Evolutionary conservation across 2,888 invertebrate species (phyloP).

Genomic region (Acronicta alni): DNA sequence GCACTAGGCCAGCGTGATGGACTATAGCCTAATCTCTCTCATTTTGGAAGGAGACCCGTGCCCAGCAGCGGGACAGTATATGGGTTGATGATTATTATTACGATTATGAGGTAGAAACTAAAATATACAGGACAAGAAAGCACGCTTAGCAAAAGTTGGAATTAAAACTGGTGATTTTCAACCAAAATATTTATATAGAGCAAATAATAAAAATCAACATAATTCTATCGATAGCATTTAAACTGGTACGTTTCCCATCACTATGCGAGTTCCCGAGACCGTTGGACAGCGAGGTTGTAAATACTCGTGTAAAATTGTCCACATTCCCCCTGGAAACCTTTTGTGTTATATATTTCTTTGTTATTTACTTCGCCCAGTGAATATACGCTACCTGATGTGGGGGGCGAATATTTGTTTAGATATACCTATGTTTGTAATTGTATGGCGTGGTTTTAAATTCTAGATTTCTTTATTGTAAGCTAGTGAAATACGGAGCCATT

Average conservation of each 20-base stretch:
- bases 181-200: background rate
- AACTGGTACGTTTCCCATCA: conserved; percentile 53
- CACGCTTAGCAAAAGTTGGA: no score
- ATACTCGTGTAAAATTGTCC: conserved; percentile 90
- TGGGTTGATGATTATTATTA: no score
- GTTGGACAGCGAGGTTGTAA: conserved; percentile 89
- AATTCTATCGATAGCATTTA: conserved; percentile 24
- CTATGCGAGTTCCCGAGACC: conserved; percentile 85
- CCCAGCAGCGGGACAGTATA: no score
- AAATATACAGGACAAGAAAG: no score
- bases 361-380: conserved; percentile 78
- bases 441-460: background rate
- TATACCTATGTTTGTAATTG: conserved; percentile 6
- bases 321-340: conserved; percentile 84
- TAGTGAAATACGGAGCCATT: background rate
- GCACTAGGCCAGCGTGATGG: no score
- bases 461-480: background rate
- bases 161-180: no score
- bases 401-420: conserved; percentile 34
- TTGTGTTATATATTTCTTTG: conserved; percentile 87
- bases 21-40: no score
- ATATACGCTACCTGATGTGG: conserved; percentile 61
- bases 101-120: no score
- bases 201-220: background rate
- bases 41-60: no score